Percentiles rank a stretch among this genome's conserved stretches.
Evolutionary conservation across 1,140 invertebrate species (phyloP).

Genomic region (Diabrotica virgifera): DNA sequence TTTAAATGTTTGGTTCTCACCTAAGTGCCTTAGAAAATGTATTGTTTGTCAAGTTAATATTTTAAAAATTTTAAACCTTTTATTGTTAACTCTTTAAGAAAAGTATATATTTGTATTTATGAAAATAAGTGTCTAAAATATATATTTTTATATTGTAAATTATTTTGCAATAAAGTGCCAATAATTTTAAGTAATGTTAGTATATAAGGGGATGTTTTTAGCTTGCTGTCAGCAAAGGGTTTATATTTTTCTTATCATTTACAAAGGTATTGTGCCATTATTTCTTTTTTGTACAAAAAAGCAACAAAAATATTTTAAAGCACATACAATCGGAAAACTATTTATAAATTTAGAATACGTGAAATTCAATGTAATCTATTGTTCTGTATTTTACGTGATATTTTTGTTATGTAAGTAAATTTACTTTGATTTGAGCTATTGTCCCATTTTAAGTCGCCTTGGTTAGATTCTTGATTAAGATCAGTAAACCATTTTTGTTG

Average conservation of each 20-base stretch:
- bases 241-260: background rate
- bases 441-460: background rate
- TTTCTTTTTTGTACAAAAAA: background rate
- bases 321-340: background rate
- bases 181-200: conserved; percentile 13
- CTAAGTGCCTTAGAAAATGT: conserved; percentile 4
- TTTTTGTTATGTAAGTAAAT: no score
- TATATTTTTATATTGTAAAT: conserved; percentile 21
- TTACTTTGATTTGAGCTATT: no score
- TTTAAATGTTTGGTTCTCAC: background rate
- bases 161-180: conserved; percentile 18
- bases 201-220: conserved; percentile 5
- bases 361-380: background rate
- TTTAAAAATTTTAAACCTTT: conserved; percentile 4
- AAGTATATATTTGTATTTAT: conserved; percentile 11
- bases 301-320: background rate
- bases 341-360: background rate
- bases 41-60: background rate
- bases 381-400: no score
- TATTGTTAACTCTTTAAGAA: conserved; percentile 5
- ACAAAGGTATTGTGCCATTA: background rate
- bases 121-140: conserved; percentile 13
- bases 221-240: background rate
- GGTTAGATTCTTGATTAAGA: no score
- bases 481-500: no score